Evolutionary conservation across 1,140 invertebrate species (phyloP).

Genomic region (Neodiprion virginianus): DNA sequence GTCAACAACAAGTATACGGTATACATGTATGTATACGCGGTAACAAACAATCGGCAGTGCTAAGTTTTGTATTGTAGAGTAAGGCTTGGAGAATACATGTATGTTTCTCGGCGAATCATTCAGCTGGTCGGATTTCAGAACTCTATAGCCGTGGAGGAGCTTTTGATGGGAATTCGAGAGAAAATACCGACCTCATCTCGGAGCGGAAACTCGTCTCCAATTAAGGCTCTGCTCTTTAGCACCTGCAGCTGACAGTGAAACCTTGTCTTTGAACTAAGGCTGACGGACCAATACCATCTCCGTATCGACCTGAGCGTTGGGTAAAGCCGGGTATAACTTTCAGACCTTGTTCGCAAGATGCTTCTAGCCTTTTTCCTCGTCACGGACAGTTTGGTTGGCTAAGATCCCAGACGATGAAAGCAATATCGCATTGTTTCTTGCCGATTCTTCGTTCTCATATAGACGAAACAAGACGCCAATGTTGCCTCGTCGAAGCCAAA

Average conservation of each 20-base stretch:
- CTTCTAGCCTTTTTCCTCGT: background rate
- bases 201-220: background rate
- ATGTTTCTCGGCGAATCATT: too few relatives aligned
- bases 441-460: background rate
- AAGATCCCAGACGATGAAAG: background rate
- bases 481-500: too few relatives aligned
- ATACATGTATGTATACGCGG: too few relatives aligned
- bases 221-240: background rate
- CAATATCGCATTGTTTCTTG: background rate
- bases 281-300: background rate
- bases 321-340: background rate
- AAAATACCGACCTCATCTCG: background rate
- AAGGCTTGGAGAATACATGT: too few relatives aligned
- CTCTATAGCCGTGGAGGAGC: too few relatives aligned
- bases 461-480: too few relatives aligned
- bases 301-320: background rate
- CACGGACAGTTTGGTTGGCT: background rate
- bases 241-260: background rate
- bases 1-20: too few relatives aligned
- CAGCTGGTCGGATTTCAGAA: too few relatives aligned
- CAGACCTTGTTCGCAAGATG: background rate
- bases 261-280: background rate
- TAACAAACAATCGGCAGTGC: too few relatives aligned
- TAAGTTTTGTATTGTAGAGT: too few relatives aligned
- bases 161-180: too few relatives aligned